phyloP scores from a whole-genome alignment of 2,113 vertebrate species.

The Isichthys henryi region DNA sequence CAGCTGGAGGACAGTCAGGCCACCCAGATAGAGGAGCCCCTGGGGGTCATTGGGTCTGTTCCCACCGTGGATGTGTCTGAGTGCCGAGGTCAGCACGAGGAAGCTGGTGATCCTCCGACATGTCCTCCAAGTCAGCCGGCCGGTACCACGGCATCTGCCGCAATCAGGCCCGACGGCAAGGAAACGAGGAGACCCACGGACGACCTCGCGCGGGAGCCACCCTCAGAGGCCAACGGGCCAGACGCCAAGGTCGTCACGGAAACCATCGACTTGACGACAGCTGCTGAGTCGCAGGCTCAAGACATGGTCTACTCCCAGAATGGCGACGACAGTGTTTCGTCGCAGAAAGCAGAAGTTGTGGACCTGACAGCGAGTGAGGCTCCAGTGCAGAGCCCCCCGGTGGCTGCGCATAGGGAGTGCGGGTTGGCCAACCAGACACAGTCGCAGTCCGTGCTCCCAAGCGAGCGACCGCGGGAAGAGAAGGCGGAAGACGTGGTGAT shows the following conservation, averaged over 20 bases:
- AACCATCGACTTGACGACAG: conserved; percentile 17
- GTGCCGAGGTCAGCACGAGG: neutral
- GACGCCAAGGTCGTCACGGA: conserved; percentile 28
- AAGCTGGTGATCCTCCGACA: conserved; percentile 8
- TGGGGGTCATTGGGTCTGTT: conserved; percentile 9
- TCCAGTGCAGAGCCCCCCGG: conserved; percentile 23
- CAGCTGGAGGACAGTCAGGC: conserved; percentile 61
- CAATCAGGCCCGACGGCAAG: neutral
- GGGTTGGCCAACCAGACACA: conserved; percentile 31
- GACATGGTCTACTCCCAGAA: neutral
- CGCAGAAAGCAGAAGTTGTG: conserved; percentile 19
- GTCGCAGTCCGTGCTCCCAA: conserved; percentile 31
- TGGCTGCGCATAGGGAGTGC: neutral
- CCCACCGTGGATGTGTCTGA: conserved; percentile 28
- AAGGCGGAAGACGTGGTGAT: neutral
- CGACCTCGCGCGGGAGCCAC: neutral
- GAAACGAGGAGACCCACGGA: neutral
- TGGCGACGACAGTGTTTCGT: conserved; percentile 23
- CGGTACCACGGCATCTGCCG: conserved; percentile 14
- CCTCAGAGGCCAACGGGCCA: conserved; percentile 3
- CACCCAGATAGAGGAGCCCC: conserved; percentile 63
- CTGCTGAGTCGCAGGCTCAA: conserved; percentile 2
- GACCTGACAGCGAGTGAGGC: conserved; percentile 28
- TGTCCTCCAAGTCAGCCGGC: conserved; percentile 25
- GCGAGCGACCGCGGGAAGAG: neutral